Conservation (phyloP, 2,113 vertebrate genomes). For the Cyprichromis sp. region DNA sequence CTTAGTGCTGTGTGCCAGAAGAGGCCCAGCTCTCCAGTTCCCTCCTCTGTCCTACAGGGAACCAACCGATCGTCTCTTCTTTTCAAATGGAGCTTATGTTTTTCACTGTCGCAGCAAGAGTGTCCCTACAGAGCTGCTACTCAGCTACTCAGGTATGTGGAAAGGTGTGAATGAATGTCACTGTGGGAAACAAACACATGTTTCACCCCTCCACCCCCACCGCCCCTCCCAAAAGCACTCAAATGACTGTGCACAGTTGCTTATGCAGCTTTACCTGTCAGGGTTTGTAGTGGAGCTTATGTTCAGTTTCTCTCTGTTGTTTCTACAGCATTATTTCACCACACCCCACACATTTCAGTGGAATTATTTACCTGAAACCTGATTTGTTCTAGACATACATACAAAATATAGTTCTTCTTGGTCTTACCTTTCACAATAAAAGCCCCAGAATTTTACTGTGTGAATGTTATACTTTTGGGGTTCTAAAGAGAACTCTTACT, state of each 20-base stretch:
- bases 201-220: not conserved
- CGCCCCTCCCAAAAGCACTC: not conserved
- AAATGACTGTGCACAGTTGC: not conserved
- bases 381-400: not conserved
- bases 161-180: conserved; percentile 10
- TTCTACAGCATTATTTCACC: not conserved
- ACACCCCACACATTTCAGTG: not conserved
- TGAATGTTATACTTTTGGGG: not conserved
- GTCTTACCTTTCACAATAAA: not conserved
- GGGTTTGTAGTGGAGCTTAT: not conserved
- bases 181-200: not conserved
- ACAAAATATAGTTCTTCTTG: not conserved
- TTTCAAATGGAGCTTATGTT: conserved; percentile 25
- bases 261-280: not conserved
- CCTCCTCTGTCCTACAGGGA: conserved; percentile 9
- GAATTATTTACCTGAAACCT: not conserved
- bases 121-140: not conserved
- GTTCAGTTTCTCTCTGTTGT: not conserved
- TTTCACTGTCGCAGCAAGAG: not conserved
- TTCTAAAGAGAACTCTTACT: not conserved
- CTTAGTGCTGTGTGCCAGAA: conserved; percentile 35
- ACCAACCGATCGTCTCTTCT: conserved; percentile 9
- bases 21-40: conserved; percentile 13
- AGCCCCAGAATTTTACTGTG: not conserved
- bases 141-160: not conserved